Conservation (phyloP, 2,113 vertebrate species). For the Xiphophorus maculatus region DNA sequence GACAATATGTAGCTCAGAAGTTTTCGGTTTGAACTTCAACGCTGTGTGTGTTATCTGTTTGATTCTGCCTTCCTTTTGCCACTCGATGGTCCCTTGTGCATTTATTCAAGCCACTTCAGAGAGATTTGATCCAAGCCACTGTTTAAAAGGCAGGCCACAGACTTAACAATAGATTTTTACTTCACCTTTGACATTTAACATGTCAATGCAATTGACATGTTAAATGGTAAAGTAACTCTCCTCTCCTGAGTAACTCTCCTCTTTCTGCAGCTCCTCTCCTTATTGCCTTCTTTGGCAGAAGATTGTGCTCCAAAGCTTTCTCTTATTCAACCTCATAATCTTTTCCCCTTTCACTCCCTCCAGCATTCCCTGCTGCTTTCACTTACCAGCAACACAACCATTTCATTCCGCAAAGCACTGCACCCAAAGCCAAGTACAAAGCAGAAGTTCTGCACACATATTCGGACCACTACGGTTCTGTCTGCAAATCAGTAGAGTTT, state of each 20-base stretch:
- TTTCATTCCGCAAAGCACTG: constrained; percentile 72
- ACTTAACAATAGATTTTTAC: constrained; percentile 66
- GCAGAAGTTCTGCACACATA: constrained; percentile 44
- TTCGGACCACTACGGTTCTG: constrained; percentile 18
- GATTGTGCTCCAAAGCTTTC: constrained; percentile 35
- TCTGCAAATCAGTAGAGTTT: constrained; percentile 40
- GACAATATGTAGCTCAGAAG: constrained; percentile 1
- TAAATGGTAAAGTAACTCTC: too few relatives aligned
- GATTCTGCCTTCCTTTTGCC: constrained; percentile 5
- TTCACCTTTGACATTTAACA: constrained; percentile 71
- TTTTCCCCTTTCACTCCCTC: constrained; percentile 17
- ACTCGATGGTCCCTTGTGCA: constrained; percentile 32
- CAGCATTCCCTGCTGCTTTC: constrained; percentile 13
- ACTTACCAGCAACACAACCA: constrained; percentile 50
- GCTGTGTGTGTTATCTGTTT: constrained; percentile 26
- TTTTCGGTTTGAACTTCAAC: constrained; percentile 41
- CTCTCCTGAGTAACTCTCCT: constrained; percentile 26
- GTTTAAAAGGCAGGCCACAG: constrained; percentile 46
- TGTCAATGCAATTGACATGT: constrained; percentile 54
- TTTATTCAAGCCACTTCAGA: constrained; percentile 23
- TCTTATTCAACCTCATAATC: constrained; percentile 41
- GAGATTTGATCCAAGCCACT: constrained; percentile 32
- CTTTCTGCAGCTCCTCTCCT: constrained; percentile 60
- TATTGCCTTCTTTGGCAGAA: constrained; percentile 69
- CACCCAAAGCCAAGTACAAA: constrained; percentile 77